Base-by-base conservation (phyloP, 1,140 invertebrate genomes). In the Ruditapes philippinarum region DNA sequence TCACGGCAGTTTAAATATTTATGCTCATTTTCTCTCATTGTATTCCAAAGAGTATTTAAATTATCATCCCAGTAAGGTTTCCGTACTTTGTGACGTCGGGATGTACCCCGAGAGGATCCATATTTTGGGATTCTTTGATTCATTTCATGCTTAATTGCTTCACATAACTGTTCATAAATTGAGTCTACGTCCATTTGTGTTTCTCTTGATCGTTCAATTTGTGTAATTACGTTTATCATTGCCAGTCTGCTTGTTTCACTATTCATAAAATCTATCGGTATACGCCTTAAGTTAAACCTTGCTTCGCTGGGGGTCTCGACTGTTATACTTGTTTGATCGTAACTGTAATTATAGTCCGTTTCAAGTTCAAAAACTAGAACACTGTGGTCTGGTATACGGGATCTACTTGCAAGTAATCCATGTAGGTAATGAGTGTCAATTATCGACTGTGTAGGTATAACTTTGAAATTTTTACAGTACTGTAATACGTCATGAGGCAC, bases 51-150 rank as follows among this genome's bases (percentile, higher is more conserved):
- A 28, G 12, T 54, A 51, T 9, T 25, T 14, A 79, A n/a, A 17
- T 79, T 31, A 2, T 79, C 42, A 28, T 49, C 54, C 76, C 76
- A 79, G 22, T 7, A 79, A 4, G 76, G 76, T 54, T 54, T 79
- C n/a, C 49, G 9, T n/a, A 22, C 7, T 78, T 40, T 78, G 12
- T 54, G 31, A 19, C 42, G 38, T 45, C 54, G 51, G 2, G 11
- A 54, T 33, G 36, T 42, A 22, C 25, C 14, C n/a, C 54, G 14
- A 22, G 4, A 19, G 3, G 7, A 28, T 4, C 4, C 14, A 57
- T 49, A 28, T 31, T 22, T 25, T 5, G 76, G 45, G 25, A 25
- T 51, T 7, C 11, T 28, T 0, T 11, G 25, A 14, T 45, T 12
- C 45, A 54, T 79, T 31, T 54, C 45, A 28, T 51, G 1, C 11